Conservation (phyloP, 1,140 invertebrate genomes). For the Nymphalis io region DNA sequence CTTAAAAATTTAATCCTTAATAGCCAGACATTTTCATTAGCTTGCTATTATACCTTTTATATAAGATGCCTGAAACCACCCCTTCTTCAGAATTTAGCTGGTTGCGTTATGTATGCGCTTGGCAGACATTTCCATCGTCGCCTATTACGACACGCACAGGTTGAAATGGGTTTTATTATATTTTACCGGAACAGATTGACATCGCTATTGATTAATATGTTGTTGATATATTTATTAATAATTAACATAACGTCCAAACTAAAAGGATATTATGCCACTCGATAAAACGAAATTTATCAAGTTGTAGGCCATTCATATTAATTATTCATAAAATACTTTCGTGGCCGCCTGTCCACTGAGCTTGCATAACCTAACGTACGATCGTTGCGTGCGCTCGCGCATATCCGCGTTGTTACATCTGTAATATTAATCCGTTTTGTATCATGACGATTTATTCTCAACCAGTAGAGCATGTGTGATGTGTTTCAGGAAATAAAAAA, state of each 20-base stretch:
- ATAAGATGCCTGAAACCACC: too few relatives aligned
- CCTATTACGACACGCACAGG: too few relatives aligned
- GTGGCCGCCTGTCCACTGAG: constrained; percentile 4
- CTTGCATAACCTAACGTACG: neutral
- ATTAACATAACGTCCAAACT: neutral
- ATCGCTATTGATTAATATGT: neutral
- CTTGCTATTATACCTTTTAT: too few relatives aligned
- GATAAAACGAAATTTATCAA: neutral
- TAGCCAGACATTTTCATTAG: too few relatives aligned
- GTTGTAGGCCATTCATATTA: constrained; percentile 10
- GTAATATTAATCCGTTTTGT: constrained; percentile 4
- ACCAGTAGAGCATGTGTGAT: neutral
- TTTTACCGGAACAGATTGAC: neutral
- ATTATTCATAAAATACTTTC: constrained; percentile 20
- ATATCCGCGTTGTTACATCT: constrained; percentile 8
- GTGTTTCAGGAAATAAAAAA: constrained; percentile 2
- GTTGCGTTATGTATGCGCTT: too few relatives aligned
- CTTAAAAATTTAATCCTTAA: too few relatives aligned
- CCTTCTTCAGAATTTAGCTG: too few relatives aligned
- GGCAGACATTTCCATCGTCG: too few relatives aligned
- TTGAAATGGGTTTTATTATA: too few relatives aligned
- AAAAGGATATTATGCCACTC: constrained; percentile 8
- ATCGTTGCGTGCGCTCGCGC: neutral
- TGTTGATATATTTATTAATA: neutral
- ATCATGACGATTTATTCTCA: neutral